These are phyloP conservation scores for Rhagonycha fulva DNA, from an alignment of 2,888 invertebrate species.

Conservation along the genomic window DNA sequence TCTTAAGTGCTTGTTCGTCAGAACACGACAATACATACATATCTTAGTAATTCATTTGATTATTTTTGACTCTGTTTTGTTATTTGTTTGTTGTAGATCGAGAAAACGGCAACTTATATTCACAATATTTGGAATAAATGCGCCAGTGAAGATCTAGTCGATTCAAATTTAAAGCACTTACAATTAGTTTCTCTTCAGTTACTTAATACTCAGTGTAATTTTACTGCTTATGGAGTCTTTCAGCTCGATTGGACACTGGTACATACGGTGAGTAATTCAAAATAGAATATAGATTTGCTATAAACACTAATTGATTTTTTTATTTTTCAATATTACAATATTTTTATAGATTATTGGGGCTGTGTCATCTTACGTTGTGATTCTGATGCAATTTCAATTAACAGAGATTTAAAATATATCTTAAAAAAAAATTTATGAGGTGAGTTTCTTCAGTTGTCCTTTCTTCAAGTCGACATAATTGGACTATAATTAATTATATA, in stretches of 20 bases:
- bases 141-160: constrained; percentile 23
- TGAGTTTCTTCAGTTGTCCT: no score
- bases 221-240: constrained; percentile 32
- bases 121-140: constrained; percentile 36
- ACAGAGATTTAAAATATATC: no score
- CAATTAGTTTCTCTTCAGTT: constrained; percentile 32
- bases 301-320: no score
- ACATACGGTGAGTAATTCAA: constrained; percentile 18
- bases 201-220: constrained; percentile 25
- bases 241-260: constrained; percentile 34
- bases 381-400: constrained; percentile 32
- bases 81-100: constrained; percentile 23
- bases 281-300: no score
- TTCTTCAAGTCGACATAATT: no score
- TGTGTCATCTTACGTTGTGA: constrained; percentile 31
- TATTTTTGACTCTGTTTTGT: no score
- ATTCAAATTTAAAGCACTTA: constrained; percentile 23
- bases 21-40: no score
- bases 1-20: no score
- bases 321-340: no score
- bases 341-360: constrained; percentile 31
- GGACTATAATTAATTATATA: no score
- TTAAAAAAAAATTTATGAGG: no score
- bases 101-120: constrained; percentile 28
- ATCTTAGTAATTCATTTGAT: no score